Conservation (phyloP, 2,797 vertebrate genomes). For the Lophius americanus region DNA sequence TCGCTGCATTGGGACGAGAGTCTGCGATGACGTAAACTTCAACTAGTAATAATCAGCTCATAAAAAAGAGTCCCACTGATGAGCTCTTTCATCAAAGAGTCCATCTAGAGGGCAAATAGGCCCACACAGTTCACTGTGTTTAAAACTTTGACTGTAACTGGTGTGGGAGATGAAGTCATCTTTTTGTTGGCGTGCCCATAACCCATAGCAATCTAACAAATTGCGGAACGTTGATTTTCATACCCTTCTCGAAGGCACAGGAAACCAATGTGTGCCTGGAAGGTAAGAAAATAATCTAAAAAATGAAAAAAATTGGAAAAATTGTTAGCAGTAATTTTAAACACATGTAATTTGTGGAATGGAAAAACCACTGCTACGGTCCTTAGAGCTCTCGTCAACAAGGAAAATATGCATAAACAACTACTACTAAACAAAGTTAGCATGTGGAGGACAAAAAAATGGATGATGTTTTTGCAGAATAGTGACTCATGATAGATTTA, state of each 20-base stretch:
- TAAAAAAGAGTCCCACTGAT: neutral
- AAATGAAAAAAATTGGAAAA: constrained; percentile 2
- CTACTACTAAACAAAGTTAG: constrained; percentile 34
- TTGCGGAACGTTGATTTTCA: neutral
- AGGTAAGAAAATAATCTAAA: constrained; percentile 2
- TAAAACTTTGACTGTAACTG: neutral
- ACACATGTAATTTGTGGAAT: constrained; percentile 16
- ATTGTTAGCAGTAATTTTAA: constrained; percentile 4
- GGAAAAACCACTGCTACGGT: constrained; percentile 1
- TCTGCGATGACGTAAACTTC: neutral
- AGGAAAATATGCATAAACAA: constrained; percentile 25
- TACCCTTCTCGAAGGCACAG: neutral
- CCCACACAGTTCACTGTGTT: neutral
- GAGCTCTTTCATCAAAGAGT: neutral
- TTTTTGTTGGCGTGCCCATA: neutral
- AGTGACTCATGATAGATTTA: constrained; percentile 40
- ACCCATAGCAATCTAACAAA: too few relatives aligned
- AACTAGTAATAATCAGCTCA: constrained; percentile 5
- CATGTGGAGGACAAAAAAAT: constrained; percentile 9
- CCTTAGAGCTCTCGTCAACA: constrained; percentile 37
- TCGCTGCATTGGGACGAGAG: neutral
- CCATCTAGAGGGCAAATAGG: neutral
- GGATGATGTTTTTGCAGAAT: constrained; percentile 26
- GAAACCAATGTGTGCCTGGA: neutral
- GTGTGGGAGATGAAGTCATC: neutral